Evolutionary conservation across 2,888 invertebrate genomes (phyloP).

Genomic region (Furcula furcula): DNA sequence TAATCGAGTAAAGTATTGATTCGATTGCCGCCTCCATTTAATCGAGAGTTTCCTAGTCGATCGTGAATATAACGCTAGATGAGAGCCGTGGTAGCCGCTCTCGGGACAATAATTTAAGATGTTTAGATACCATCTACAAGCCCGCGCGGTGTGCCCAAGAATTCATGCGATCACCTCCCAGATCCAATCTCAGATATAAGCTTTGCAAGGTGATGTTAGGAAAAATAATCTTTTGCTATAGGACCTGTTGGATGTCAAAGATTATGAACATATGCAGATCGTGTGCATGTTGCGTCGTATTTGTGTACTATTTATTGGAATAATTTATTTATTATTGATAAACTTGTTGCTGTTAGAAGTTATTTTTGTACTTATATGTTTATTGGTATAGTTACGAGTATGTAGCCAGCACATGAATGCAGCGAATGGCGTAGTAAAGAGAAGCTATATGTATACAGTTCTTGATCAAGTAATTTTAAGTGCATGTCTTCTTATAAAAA

Average conservation of each 20-base stretch:
- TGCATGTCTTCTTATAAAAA: no score
- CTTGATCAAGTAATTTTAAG: no score
- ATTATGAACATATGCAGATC: slow-evolving; percentile 51
- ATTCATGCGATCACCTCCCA: slow-evolving; percentile 75
- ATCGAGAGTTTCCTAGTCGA: slow-evolving; percentile 37
- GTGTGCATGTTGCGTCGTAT: slow-evolving; percentile 32
- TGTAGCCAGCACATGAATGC: no score
- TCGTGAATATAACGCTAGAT: slow-evolving; percentile 59
- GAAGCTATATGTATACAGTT: no score
- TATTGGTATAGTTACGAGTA: no score
- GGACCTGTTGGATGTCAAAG: slow-evolving; percentile 61
- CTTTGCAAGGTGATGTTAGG: slow-evolving; percentile 66
- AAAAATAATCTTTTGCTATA: slow-evolving; percentile 66
- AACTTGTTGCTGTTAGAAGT: neutral
- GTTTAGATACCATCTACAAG: slow-evolving; percentile 79
- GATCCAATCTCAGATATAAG: slow-evolving; percentile 76
- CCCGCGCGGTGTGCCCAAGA: slow-evolving; percentile 68
- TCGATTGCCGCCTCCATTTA: slow-evolving; percentile 50
- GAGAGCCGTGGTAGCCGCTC: slow-evolving; percentile 62
- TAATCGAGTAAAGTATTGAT: no score
- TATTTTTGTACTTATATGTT: no score
- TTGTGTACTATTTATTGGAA: slow-evolving; percentile 45
- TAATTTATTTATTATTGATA: slow-evolving; percentile 7
- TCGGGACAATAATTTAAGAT: slow-evolving; percentile 78
- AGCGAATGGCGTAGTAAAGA: no score